These are phyloP conservation scores for Acanthiza pusilla DNA, from an alignment of 2,797 vertebrate species.

Conservation along the genomic window DNA sequence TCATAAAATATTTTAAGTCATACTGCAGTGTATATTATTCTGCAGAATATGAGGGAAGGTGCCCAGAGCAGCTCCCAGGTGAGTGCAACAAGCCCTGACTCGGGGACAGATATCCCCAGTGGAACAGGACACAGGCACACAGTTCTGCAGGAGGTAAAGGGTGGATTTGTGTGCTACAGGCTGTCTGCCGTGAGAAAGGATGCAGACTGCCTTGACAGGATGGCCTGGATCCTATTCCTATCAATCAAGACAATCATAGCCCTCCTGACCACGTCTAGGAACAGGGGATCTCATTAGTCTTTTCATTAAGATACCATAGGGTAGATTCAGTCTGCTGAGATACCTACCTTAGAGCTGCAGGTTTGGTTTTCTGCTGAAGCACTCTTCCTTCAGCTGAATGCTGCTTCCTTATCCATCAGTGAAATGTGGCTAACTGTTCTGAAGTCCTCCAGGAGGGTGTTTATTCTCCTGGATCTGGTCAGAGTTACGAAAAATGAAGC, in stretches of 20 bases:
- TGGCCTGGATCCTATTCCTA: not conserved
- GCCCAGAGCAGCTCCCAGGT: not conserved
- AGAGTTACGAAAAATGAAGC: not conserved
- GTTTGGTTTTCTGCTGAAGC: not conserved
- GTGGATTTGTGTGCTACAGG: not conserved
- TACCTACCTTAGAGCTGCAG: not conserved
- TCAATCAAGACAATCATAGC: not conserved
- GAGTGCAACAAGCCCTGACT: not conserved
- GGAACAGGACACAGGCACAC: fast-evolving
- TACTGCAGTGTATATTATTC: not conserved
- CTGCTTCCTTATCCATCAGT: not conserved
- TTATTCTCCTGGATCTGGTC: not conserved
- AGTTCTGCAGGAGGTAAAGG: not conserved
- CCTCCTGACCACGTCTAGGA: not conserved
- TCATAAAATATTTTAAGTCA: not conserved
- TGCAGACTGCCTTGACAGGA: not conserved
- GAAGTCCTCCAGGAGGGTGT: not conserved
- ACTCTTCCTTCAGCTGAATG: not conserved
- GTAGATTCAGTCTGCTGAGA: not conserved
- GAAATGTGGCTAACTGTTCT: not conserved
- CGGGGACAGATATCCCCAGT: not conserved
- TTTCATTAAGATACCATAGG: not conserved
- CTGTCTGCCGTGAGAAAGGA: not conserved
- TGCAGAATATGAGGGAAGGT: not conserved
- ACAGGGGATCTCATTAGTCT: not conserved